Conservation (phyloP, 2,888 invertebrate genomes). For the Rotaria sp. region DNA sequence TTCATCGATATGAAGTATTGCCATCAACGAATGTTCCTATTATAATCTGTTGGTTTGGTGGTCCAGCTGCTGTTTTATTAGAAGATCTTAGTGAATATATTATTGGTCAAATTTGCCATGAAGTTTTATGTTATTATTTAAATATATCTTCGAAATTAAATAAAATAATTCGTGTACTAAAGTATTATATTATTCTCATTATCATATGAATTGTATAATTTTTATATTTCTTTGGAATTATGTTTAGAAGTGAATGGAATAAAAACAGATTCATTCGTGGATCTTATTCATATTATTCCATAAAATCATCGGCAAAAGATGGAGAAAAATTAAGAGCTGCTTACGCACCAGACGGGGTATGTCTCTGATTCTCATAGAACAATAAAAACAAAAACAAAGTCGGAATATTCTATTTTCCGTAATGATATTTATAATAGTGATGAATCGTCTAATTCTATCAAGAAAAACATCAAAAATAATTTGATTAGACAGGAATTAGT, state of each 20-base stretch:
- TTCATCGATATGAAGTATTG: not conserved
- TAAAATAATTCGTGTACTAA: not conserved
- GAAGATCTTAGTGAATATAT: not conserved
- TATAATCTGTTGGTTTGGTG: constrained; percentile 10
- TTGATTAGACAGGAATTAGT: too few species aligned
- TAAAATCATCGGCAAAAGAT: not conserved
- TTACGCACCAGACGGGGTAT: constrained; percentile 1
- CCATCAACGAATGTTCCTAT: not conserved
- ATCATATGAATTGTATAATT: not conserved
- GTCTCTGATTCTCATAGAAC: not conserved
- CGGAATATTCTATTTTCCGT: too few species aligned
- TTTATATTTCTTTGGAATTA: not conserved
- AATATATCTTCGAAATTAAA: not conserved
- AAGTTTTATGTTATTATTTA: constrained; percentile 1
- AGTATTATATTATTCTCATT: not conserved
- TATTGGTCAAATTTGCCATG: not conserved
- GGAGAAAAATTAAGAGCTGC: not conserved
- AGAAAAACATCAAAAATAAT: too few species aligned
- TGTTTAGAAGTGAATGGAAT: not conserved
- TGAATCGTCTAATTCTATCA: too few species aligned
- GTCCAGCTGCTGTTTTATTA: not conserved
- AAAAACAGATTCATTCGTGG: constrained; percentile 14
- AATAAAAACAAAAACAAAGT: too few species aligned
- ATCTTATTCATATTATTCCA: not conserved
- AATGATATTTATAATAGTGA: too few species aligned